Base-by-base conservation (phyloP, 2,888 invertebrate species). In the Micropterix aruncella region DNA sequence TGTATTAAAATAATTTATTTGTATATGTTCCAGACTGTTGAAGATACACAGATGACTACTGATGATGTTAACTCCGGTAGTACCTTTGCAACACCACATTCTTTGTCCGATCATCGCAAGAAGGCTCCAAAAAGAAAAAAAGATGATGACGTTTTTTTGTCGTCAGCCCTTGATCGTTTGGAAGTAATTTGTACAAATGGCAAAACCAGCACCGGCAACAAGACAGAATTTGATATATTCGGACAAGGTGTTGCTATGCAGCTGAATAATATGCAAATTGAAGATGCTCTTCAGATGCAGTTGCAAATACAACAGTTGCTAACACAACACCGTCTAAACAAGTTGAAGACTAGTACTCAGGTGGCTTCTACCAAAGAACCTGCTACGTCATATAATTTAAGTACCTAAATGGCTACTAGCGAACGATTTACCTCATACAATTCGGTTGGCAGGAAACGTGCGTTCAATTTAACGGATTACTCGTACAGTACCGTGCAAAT, bases 201-300 rank as follows among this genome's bases (percentile, higher is more conserved):
- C 16, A 37, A 3, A 37, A 37, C 38, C 38, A 37, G 3, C 36
- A 37, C 38, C 3, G 38, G 12, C 38, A 37, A 37, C 12, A 37
- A 4, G 3, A 37, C 38, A 37, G 38, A 37, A 37, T 37, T 37
- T 37, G 38, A 37, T 37, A 37, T 37, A 37, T 37, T 37, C 38
- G 38, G 38, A 3, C 38, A 37, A 37, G 16, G 38, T 37, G 12
- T 37, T 37, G 38, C 38, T 9, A 9, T 37, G 12, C 38, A 37
- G 38, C 38, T 37, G 38, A 37, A 37, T 37, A 37, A 37, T 37
- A 37, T 37, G 38, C 38, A 3, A 4, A 37, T 37, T 37, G 38
- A 4, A 37, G 38, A 37, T 37, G 38, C 38, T 37, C 38, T 37
- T 37, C 3, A 37, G 3, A 37, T 37, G 3, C 38, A 37, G 38